These are phyloP conservation scores for Tribolium castaneum DNA, from an alignment of 1,140 invertebrate species.

Conservation along the genomic window DNA sequence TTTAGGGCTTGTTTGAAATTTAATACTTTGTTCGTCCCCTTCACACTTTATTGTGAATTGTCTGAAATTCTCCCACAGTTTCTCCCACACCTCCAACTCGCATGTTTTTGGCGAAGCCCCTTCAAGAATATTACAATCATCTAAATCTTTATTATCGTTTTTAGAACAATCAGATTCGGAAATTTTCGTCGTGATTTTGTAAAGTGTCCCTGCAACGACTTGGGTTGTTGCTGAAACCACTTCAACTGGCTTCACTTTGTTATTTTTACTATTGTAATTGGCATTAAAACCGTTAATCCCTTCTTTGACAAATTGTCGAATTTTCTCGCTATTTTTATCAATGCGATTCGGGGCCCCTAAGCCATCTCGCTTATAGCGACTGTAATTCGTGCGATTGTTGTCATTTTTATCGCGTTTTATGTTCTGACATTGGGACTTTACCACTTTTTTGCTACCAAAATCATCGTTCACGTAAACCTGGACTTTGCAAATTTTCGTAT, in stretches of 20 bases:
- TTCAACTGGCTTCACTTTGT: conserved; percentile 50
- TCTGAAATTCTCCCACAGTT: conserved; percentile 67
- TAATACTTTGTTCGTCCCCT: not conserved
- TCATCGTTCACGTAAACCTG: conserved; percentile 59
- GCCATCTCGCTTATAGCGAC: conserved; percentile 37
- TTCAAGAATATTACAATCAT: conserved; percentile 53
- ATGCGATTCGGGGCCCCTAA: conserved; percentile 46
- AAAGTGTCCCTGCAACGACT: conserved; percentile 47
- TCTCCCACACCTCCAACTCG: conserved; percentile 67
- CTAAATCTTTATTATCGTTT: conserved; percentile 32
- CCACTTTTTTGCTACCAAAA: conserved; percentile 56
- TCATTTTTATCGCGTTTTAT: conserved; percentile 55
- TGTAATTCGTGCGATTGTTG: conserved; percentile 54
- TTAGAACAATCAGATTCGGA: conserved; percentile 39
- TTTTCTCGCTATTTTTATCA: conserved; percentile 57
- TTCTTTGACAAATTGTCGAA: conserved; percentile 60
- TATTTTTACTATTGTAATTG: conserved; percentile 3
- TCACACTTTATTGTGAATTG: conserved; percentile 48
- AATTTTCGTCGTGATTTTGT: conserved; percentile 48
- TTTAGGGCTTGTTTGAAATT: not conserved
- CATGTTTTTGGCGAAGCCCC: conserved; percentile 54
- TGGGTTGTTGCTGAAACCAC: conserved; percentile 50
- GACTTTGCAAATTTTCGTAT: conserved; percentile 60
- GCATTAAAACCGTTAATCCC: conserved; percentile 56
- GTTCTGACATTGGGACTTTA: conserved; percentile 61